These are phyloP conservation scores for Tragelaphus buxtoni DNA, from an alignment of 2,113 vertebrate species.

Conservation along the genomic window DNA sequence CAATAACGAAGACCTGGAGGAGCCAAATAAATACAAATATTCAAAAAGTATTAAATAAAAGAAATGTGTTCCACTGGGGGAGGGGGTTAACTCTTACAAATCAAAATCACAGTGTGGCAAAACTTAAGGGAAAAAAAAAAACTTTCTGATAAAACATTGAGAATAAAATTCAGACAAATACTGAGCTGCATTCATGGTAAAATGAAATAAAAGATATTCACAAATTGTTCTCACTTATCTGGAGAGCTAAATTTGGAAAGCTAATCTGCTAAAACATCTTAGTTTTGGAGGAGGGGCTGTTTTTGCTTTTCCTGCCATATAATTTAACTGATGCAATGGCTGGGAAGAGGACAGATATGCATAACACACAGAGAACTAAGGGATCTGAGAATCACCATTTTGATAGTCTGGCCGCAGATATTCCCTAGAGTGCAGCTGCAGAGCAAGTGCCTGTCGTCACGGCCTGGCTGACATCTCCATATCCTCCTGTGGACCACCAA, in stretches of 20 bases:
- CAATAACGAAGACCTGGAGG: not conserved
- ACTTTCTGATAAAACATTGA: not conserved
- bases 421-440: not conserved
- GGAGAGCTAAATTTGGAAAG: not conserved
- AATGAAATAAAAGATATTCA: constrained; percentile 16
- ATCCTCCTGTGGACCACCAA: not conserved
- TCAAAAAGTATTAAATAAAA: not conserved
- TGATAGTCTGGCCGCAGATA: not conserved
- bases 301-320: not conserved
- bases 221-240: not conserved
- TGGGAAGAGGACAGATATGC: not conserved
- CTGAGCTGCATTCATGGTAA: not conserved
- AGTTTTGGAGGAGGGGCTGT: not conserved
- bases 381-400: not conserved
- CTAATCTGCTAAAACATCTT: not conserved
- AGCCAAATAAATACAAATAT: not conserved
- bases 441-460: not conserved
- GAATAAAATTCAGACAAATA: not conserved
- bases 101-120: not conserved
- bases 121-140: not conserved
- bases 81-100: not conserved
- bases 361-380: not conserved
- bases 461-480: not conserved
- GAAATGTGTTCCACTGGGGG: not conserved
- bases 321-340: not conserved